Evolutionary conservation across 2,113 vertebrate species (phyloP).

Genomic region (Lethenteron camtschaticum): DNA sequence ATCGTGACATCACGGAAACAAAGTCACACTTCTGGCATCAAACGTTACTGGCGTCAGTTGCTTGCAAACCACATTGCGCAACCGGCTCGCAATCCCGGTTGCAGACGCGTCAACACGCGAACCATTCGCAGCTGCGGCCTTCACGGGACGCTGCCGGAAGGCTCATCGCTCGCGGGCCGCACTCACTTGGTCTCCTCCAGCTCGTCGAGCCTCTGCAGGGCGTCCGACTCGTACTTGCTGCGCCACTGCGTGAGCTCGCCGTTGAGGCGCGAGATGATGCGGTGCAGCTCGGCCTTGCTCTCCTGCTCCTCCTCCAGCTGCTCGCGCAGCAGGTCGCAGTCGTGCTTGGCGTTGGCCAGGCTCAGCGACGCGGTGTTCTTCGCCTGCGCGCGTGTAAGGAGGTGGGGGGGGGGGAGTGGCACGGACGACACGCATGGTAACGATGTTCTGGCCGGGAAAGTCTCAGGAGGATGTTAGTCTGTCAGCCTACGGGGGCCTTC

Average conservation of each 20-base stretch:
- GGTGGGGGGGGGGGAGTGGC: no score
- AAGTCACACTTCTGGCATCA: no score
- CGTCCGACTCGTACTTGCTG: constrained; percentile 24
- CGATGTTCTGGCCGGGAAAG: not conserved
- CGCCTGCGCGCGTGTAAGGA: constrained; percentile 13
- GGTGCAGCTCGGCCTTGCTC: constrained; percentile 20
- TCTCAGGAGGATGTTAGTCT: not conserved
- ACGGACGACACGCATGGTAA: not conserved
- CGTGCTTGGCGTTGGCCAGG: constrained; percentile 20
- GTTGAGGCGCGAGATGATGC: constrained; percentile 28
- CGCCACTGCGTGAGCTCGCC: constrained; percentile 27
- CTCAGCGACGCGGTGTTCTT: constrained; percentile 15
- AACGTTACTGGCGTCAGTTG: no score
- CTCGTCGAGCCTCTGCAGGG: constrained; percentile 24
- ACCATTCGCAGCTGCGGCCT: no score
- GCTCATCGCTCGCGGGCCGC: no score
- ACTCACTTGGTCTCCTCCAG: constrained; percentile 33
- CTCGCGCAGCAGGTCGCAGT: constrained; percentile 24
- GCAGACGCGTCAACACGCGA: no score
- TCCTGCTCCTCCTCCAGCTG: constrained; percentile 30
- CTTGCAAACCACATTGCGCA: no score
- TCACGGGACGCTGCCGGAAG: no score
- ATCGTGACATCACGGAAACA: no score
- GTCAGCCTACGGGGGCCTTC: not conserved
- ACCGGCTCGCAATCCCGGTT: no score